These are phyloP conservation scores for Drosophila kepulauana DNA, from an alignment of 1,140 invertebrate genomes.

Conservation along the genomic window DNA sequence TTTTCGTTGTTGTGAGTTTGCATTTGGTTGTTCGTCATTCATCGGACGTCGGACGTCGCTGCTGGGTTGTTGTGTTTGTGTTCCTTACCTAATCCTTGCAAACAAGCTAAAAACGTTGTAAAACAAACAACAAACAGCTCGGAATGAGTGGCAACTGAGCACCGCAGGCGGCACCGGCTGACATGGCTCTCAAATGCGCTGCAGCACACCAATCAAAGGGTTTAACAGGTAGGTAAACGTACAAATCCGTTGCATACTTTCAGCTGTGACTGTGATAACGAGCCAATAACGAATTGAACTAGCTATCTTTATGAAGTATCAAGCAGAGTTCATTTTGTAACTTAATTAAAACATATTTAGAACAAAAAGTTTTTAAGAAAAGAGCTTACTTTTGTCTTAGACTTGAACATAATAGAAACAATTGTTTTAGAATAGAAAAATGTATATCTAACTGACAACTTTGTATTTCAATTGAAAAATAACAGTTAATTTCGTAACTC, in stretches of 20 bases:
- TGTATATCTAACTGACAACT: too few species aligned
- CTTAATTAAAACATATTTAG: too few species aligned
- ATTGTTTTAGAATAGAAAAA: too few species aligned
- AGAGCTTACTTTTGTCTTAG: too few species aligned
- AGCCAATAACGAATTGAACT: not conserved
- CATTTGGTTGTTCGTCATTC: conserved; percentile 37
- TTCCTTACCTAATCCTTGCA: conserved; percentile 78
- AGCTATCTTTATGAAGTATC: too few species aligned
- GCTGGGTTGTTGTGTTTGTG: conserved; percentile 56
- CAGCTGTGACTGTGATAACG: not conserved
- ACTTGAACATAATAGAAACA: too few species aligned
- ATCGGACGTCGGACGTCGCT: not conserved
- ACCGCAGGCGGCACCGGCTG: not conserved
- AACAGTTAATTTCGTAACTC: too few species aligned
- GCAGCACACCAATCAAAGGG: conserved; percentile 16
- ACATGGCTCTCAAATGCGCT: conserved; percentile 6
- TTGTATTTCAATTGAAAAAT: too few species aligned
- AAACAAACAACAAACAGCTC: conserved; percentile 66
- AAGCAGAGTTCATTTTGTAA: too few species aligned
- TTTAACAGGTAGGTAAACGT: conserved; percentile 13
- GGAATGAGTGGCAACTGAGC: conserved; percentile 42
- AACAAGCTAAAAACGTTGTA: conserved; percentile 82
- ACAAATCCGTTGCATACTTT: conserved; percentile 26
- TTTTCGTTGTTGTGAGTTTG: conserved; percentile 59
- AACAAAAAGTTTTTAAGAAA: too few species aligned